These are phyloP conservation scores for Mormyrops boulengeri DNA, from an alignment of 2,797 vertebrate species.

Conservation along the genomic window DNA sequence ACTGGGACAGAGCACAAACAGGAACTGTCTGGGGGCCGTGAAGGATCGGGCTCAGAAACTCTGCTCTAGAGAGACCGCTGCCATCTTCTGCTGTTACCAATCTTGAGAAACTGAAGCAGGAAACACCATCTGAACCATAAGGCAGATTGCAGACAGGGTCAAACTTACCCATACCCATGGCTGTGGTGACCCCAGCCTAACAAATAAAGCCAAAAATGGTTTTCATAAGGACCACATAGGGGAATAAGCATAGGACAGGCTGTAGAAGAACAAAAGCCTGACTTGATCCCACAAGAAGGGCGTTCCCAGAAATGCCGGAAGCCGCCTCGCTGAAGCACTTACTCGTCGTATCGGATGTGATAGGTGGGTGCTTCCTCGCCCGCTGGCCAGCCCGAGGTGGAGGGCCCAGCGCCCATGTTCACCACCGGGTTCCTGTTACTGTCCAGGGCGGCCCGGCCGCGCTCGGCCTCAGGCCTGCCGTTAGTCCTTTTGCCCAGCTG, in stretches of 20 bases:
- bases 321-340: background rate
- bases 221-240: background rate
- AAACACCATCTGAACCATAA: background rate
- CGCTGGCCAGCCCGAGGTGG: background rate
- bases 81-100: background rate
- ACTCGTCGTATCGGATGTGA: constrained; percentile 4
- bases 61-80: background rate
- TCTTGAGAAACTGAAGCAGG: background rate
- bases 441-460: background rate
- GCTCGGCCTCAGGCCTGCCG: background rate
- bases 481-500: background rate
- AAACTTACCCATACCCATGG: background rate
- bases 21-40: background rate
- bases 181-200: background rate
- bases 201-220: background rate
- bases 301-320: background rate
- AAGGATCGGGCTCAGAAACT: background rate
- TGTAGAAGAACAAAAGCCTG: background rate
- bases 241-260: background rate
- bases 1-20: background rate
- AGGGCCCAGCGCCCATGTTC: background rate
- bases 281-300: background rate
- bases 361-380: background rate
- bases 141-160: background rate
- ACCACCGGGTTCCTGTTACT: background rate